phyloP scores from a whole-genome alignment of 1,140 invertebrate species.

The Zaprionus nigranus region DNA sequence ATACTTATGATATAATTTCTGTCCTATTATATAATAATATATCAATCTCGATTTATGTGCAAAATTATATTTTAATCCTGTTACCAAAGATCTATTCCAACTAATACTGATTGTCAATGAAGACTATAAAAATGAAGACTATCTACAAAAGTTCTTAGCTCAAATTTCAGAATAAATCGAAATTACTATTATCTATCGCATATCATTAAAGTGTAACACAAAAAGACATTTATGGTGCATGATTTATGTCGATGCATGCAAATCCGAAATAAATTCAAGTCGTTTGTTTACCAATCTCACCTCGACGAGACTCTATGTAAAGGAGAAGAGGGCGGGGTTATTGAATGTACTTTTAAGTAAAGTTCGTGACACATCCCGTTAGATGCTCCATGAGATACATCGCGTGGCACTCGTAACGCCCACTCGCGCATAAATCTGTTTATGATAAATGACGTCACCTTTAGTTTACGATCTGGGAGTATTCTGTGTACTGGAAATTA shows the following conservation, averaged over 20 bases:
- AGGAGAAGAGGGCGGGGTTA: not conserved
- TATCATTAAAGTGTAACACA: not conserved
- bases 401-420: constrained; percentile 42
- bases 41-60: no score
- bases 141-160: no score
- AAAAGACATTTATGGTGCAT: not conserved
- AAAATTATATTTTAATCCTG: no score
- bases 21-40: no score
- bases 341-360: constrained; percentile 14
- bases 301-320: no score
- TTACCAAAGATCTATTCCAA: not conserved
- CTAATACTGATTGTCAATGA: not conserved
- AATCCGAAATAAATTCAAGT: not conserved
- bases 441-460: constrained; percentile 78
- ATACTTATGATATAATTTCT: no score
- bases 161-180: not conserved
- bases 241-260: not conserved
- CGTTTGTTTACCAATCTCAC: not conserved
- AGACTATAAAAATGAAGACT: no score
- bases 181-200: not conserved
- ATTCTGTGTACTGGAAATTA: constrained; percentile 39
- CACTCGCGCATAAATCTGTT: constrained; percentile 32
- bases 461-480: constrained; percentile 43
- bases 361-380: constrained; percentile 13
- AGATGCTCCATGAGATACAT: constrained; percentile 7